Evolutionary conservation across 2,888 invertebrate species (phyloP), one percentile per base, ranked within the genome.

Genomic region (Blera fallax): DNA sequence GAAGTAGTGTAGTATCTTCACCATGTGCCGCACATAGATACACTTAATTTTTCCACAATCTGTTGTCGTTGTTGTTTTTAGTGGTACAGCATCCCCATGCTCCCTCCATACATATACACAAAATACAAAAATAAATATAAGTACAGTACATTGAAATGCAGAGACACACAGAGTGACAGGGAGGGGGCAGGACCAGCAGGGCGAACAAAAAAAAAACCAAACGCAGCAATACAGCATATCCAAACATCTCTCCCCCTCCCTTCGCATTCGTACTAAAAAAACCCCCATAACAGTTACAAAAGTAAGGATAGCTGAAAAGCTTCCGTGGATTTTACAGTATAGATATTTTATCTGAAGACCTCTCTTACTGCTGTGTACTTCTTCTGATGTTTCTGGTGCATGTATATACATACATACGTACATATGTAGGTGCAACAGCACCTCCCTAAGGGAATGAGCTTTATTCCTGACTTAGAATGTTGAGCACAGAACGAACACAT

Each of bases 1-100:
- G 65, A 80, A 70, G 70, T 58, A 64, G 58, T 67, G 52, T 52
- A 67, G 77, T 80, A 70, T 85, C 70, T 79, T 85, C 60, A 76
- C 73, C 73, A 64, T 79, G 52, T 43, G 60, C 65, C 77, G 76
- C 67, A 85, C 81, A 81, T 85, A 85, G 85, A 70, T 85, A 81
- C 85, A 67, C 65, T 85, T 85, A 85, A 72, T 77, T 85, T 85
- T 81, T 81, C 70, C 81, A 85, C 85, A 85, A 84, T 84, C 80
- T 76, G 70, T 70, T 52, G 76, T 64, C 34, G 72, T 78, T 77
- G 52, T 62, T 82, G 52, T 67, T 74, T 64, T 54, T 73, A 67
- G 52, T 29, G 43, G 45, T 65, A 70, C 27, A 21, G 11, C 40
- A 24, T 70, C 10, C 34, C 54, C 43, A 27, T 21, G 8, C 32